These are phyloP conservation scores for Chironex yamaguchii DNA, from an alignment of 30 jellyfish, hydroid and myxozoan species.

Conservation along the genomic window DNA sequence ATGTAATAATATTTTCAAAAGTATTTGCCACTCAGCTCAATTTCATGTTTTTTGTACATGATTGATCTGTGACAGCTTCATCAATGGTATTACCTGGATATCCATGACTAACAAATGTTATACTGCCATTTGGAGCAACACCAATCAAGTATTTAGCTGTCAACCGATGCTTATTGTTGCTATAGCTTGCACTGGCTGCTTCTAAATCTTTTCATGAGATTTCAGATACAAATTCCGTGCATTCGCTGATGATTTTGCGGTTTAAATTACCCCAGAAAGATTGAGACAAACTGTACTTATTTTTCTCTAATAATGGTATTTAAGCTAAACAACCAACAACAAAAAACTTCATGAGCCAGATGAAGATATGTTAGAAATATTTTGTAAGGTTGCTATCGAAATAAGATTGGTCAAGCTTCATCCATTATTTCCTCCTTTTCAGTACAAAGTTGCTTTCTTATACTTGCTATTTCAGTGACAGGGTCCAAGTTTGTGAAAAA, in stretches of 20 bases:
- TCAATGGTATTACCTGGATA: slow-evolving; percentile 60
- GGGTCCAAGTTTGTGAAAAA: no score
- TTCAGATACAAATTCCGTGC: slow-evolving; percentile 36
- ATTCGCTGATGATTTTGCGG: slow-evolving; percentile 23
- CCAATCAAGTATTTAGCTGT: slow-evolving; percentile 34
- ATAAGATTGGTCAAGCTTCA: slow-evolving; percentile 31
- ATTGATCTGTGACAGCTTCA: slow-evolving; percentile 24
- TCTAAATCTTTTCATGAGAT: slow-evolving; percentile 25
- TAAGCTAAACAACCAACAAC: slow-evolving; percentile 8
- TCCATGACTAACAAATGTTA: slow-evolving; percentile 54
- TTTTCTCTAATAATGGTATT: slow-evolving; percentile 21
- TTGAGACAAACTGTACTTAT: slow-evolving; percentile 32
- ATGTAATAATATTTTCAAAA: no score
- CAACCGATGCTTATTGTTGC: slow-evolving; percentile 16
- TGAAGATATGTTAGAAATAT: slow-evolving; percentile 11
- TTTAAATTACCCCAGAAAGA: slow-evolving; percentile 26
- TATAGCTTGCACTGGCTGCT: slow-evolving; percentile 46
- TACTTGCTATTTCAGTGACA: neutral
- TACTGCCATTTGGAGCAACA: slow-evolving; percentile 56
- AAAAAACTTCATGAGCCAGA: slow-evolving; percentile 8
- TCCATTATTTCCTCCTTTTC: neutral
- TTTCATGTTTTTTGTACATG: no score
- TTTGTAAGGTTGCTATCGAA: slow-evolving; percentile 6
- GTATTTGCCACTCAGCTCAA: no score
- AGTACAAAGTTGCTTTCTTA: neutral